Conservation (phyloP, 2,888 invertebrate species). For the Agriotes lineatus region DNA sequence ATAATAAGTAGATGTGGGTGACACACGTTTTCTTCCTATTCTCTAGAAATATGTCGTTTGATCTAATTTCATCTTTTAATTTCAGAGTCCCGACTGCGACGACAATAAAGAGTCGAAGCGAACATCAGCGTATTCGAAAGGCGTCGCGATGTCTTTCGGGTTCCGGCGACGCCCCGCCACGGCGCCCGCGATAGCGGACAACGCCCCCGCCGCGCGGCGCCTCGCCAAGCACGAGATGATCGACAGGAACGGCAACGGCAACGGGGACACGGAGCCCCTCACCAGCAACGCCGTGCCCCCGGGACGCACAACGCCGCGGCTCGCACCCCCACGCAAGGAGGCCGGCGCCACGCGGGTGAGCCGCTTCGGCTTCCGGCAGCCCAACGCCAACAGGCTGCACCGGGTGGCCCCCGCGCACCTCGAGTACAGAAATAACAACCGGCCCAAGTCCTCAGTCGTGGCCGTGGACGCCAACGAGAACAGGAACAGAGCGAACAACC, state of each 20-base stretch:
- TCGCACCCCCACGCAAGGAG: slow-evolving; percentile 78
- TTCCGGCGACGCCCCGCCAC: slow-evolving; percentile 78
- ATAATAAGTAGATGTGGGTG: too few relatives aligned
- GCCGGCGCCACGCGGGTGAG: slow-evolving; percentile 73
- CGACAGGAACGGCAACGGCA: slow-evolving; percentile 62
- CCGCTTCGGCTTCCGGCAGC: slow-evolving; percentile 83
- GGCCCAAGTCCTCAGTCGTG: slow-evolving; percentile 25
- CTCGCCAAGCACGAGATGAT: slow-evolving; percentile 66
- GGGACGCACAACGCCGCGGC: slow-evolving; percentile 75
- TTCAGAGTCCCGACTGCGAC: slow-evolving; percentile 74
- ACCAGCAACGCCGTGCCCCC: slow-evolving; percentile 65
- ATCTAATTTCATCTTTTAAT: slow-evolving; percentile 40
- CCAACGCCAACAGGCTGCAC: slow-evolving; percentile 74
- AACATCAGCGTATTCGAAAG: slow-evolving; percentile 69
- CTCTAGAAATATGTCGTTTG: too few relatives aligned
- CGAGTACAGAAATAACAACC: slow-evolving; percentile 54
- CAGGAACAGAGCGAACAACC: slow-evolving; percentile 38
- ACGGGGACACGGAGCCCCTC: slow-evolving; percentile 56
- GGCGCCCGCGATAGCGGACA: slow-evolving; percentile 58
- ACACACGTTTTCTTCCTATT: too few relatives aligned
- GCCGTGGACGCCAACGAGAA: slow-evolving; percentile 44
- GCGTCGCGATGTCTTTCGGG: slow-evolving; percentile 87
- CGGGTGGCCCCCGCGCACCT: slow-evolving; percentile 68
- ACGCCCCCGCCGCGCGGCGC: slow-evolving; percentile 61
- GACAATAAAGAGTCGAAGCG: slow-evolving; percentile 67